Conservation (phyloP, 1,140 invertebrate species). For the Drosophila nasuta region DNA sequence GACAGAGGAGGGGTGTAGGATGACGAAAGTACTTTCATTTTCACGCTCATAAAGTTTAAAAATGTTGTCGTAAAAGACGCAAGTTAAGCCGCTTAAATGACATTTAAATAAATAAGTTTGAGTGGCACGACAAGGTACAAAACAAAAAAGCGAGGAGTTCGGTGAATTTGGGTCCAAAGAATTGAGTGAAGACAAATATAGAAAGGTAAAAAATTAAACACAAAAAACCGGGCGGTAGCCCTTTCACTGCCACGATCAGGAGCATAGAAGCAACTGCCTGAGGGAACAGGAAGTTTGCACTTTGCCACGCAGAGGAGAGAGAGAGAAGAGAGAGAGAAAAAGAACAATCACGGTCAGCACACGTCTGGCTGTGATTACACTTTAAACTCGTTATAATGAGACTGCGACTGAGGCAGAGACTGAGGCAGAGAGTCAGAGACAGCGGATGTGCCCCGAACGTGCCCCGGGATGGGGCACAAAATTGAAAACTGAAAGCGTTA, state of each 20-base stretch:
- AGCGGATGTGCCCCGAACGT: constrained; percentile 72
- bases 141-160: neutral
- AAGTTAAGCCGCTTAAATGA: constrained; percentile 78
- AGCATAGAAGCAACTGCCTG: constrained; percentile 15
- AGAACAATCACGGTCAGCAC: constrained; percentile 31
- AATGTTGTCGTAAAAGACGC: constrained; percentile 68
- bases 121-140: neutral
- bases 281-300: constrained; percentile 67
- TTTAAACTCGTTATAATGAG: constrained; percentile 80
- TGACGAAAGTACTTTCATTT: constrained; percentile 80
- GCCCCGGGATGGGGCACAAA: constrained; percentile 35
- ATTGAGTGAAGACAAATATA: constrained; percentile 43
- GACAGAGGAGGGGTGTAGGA: constrained; percentile 23
- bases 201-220: constrained; percentile 48
- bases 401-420: constrained; percentile 62
- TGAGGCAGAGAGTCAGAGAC: constrained; percentile 7
- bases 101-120: constrained; percentile 70
- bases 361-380: constrained; percentile 67
- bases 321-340: neutral
- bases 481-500: constrained; percentile 26
- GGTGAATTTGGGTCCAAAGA: constrained; percentile 25
- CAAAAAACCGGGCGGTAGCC: constrained; percentile 45
- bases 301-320: constrained; percentile 25
- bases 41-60: constrained; percentile 76
- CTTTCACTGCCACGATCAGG: constrained; percentile 58